Evolutionary conservation across 2,888 invertebrate species (phyloP), one percentile per base, ranked within the genome.

Genomic region (Arenicola marina): DNA sequence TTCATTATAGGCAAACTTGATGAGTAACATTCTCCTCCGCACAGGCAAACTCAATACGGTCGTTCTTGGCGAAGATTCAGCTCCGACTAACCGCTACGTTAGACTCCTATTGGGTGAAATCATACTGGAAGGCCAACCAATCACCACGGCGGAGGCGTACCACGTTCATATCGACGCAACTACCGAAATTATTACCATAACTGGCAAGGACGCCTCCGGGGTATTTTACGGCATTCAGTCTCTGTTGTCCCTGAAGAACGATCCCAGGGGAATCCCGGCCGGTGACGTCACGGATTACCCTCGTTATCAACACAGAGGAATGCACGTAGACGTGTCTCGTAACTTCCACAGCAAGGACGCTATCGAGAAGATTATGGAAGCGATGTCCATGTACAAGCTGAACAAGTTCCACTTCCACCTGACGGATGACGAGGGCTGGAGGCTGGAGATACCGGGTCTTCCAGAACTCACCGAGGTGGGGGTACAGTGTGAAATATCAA

Each of bases 401-500:
- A 81, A 81, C 69, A 76, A 72, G 48, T 67, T 82, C 1, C 79
- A 80, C 62, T 67, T 81, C 4, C 82, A 81, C 67, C 63, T 82
- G 15, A 70, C 78, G 1, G 82, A 82, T 51, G 82, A 82, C 64
- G 80, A 81, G 61, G 81, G 77, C 0, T 81, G 81, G 81, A 65
- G 81, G 31, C 61, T 82, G 0, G 76, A 81, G 59, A 80, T 81
- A 1, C 78, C 77, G 0, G 78, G 74, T 4, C 56, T 81, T 18
- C 76, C 76, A 26, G 78, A 81, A 65, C 68, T 81, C 2, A 80
- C 78, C 3, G 57, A 74, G 67, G 80, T 81, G 15, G 7, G 48
- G 15, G 38, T n/a, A 74, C 61, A 70, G 75, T 0, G 67, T 71
- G 7, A 62, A 65, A 0, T 77, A 79, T 26, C 80, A 79, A 69